Percentiles rank a stretch among this genome's conserved stretches.
Conservation (phyloP, 1,140 invertebrate genomes). For the Daktulosphaira vitifoliae region DNA sequence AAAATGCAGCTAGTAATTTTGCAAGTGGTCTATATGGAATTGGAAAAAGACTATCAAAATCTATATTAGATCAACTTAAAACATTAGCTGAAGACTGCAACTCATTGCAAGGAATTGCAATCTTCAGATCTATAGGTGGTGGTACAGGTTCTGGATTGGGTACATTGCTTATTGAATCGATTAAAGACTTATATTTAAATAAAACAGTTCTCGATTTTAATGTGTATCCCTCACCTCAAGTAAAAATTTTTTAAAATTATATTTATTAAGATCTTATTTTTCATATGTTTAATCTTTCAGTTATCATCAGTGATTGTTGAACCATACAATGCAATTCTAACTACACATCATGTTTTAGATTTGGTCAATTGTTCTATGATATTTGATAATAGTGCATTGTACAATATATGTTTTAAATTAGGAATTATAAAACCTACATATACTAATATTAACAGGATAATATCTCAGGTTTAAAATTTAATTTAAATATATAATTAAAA, state of each 20-base stretch:
- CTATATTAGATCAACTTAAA: slow-evolving; percentile 42
- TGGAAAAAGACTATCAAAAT: slow-evolving; percentile 50
- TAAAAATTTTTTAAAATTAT: slow-evolving; percentile 40
- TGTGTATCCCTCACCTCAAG: slow-evolving; percentile 70
- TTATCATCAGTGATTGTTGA: slow-evolving; percentile 53
- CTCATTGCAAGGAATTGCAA: slow-evolving; percentile 44
- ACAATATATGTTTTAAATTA: slow-evolving; percentile 53
- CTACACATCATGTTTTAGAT: slow-evolving; percentile 65
- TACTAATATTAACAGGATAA: slow-evolving; percentile 51
- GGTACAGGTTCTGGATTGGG: slow-evolving; percentile 76
- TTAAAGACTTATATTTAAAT: slow-evolving; percentile 65
- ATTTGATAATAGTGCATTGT: slow-evolving; percentile 81
- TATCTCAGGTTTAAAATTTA: slow-evolving; percentile 53
- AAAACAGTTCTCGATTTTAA: slow-evolving; percentile 69
- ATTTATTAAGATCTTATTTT: too few species aligned
- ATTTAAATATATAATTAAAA: too few species aligned
- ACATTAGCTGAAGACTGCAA: slow-evolving; percentile 43
- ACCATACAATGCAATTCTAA: slow-evolving; percentile 74
- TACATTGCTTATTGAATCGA: slow-evolving; percentile 65
- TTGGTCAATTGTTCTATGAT: slow-evolving; percentile 73
- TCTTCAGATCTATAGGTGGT: slow-evolving; percentile 62
- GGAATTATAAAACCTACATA: slow-evolving; percentile 53
- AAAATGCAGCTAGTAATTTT: slow-evolving; percentile 83
- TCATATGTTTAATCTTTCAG: slow-evolving; percentile 45
- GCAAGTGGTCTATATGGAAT: slow-evolving; percentile 58